A percentile compares a stretch with the other conserved stretches of the same genome.
Conservation (phyloP, 2,888 invertebrate genomes). For the Xestia sexstrigata region DNA sequence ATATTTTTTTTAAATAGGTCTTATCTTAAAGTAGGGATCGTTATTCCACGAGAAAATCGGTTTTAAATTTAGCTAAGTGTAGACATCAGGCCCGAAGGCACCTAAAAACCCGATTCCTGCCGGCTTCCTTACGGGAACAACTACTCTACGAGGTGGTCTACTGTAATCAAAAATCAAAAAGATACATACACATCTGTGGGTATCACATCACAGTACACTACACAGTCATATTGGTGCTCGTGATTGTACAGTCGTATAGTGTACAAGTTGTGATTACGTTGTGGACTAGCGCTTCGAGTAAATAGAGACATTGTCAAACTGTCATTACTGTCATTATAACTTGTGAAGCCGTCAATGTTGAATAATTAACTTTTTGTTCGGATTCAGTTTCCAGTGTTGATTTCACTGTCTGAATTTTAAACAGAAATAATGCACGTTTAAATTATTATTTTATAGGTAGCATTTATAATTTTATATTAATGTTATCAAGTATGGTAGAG, state of each 20-base stretch:
- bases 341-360: conserved; percentile 18
- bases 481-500: not conserved
- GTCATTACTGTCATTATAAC: conserved; percentile 26
- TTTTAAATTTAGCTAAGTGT: not conserved
- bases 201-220: not conserved
- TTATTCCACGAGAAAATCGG: not conserved
- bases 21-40: not conserved
- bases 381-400: conserved; percentile 26
- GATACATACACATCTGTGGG: not conserved
- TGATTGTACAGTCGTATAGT: not conserved
- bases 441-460: not conserved
- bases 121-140: too few relatives aligned
- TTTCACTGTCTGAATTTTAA: conserved; percentile 24
- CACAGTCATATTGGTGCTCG: not conserved
- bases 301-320: conserved; percentile 23
- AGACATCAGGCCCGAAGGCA: not conserved
- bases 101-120: not conserved
- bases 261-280: conserved; percentile 17
- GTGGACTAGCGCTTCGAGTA: conserved; percentile 1
- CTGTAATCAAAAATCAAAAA: too few relatives aligned
- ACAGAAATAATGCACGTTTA: not conserved
- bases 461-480: not conserved
- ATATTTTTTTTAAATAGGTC: not conserved
- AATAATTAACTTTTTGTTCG: conserved; percentile 45
- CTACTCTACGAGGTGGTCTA: not conserved